A percentile compares a stretch with the other conserved stretches of the same genome.
Conservation (phyloP, 2,888 invertebrate genomes). For the Maniola hyperantus region DNA sequence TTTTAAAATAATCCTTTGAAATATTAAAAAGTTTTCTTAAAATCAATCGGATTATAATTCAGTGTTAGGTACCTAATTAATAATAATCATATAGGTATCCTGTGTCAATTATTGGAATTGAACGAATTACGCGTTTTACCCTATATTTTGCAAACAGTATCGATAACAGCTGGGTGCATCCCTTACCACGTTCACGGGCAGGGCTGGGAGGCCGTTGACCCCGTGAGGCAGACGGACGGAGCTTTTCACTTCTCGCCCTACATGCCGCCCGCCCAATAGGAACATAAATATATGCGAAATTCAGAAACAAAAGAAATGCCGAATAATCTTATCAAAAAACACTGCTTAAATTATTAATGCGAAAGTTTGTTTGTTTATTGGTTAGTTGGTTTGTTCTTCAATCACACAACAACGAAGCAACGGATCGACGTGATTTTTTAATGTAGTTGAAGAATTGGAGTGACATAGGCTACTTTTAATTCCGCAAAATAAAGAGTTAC, state of each 20-base stretch:
- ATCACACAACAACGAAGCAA: no score
- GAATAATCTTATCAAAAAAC: neutral
- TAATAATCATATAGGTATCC: no score
- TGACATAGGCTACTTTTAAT: no score
- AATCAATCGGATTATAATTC: no score
- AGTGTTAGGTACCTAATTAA: no score
- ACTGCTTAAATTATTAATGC: no score
- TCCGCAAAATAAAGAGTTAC: no score
- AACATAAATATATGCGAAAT: constrained; percentile 47
- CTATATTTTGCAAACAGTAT: constrained; percentile 57
- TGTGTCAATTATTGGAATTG: constrained; percentile 10
- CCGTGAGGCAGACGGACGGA: constrained; percentile 63
- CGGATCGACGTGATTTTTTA: neutral
- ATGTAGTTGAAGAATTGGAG: neutral
- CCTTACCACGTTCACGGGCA: constrained; percentile 76
- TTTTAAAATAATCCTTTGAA: no score
- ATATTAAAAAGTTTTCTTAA: no score
- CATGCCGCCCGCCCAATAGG: constrained; percentile 72
- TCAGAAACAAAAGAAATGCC: constrained; percentile 18
- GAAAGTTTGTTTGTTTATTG: no score
- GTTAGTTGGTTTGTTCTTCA: no score
- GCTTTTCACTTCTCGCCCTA: constrained; percentile 79
- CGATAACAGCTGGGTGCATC: constrained; percentile 70
- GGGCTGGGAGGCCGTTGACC: constrained; percentile 76
- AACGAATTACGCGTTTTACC: constrained; percentile 15